Evolutionary conservation across 2,797 vertebrate genomes (phyloP), one percentile per base, ranked within the genome.

Genomic region (Psittacula derbiana): DNA sequence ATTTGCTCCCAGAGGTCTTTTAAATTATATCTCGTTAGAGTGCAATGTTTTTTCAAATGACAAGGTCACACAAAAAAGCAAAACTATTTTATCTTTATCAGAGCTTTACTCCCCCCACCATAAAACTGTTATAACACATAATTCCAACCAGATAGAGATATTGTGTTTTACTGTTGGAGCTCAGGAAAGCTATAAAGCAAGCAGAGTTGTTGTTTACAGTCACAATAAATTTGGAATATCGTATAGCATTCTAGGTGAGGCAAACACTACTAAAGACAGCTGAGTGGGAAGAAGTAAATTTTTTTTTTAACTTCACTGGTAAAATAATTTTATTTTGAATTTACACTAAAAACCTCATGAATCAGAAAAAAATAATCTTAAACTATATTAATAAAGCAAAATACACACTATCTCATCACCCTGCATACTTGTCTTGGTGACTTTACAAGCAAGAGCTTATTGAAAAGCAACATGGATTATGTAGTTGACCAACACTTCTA

Each of bases 1-100:
- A 96, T 95, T 97, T 93, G 94, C 80, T 97, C 95, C 88, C 92
- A 96, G 76, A 96, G 94, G 94, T 95, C 97, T 97, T 97, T 97
- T 97, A 98, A 97, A 97, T 97, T 96, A 95, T 89, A 88, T 95
- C 93, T 95, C 61, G 25, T 98, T 97, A 98, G 97, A 98, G 92
- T 75, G 80, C 88, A 96, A 96, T 96, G 92, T 70, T 97, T 97
- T 97, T 93, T 94, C 91, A 97, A 97, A 96, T 97, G 96, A 97
- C 96, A 97, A 97, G 97, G 95, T 97, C 97, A 97, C 79, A 85
- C 60, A 90, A 92, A 94, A 97, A 97, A 95, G 74, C 96, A 96
- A 97, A 97, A 90, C 91, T 85, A 93, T 88, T 97, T 93, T 96
- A 94, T 95, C 97, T 98, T 97, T 96, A 97, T 96, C 84, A 95